Conservation (phyloP, 2,113 vertebrate genomes). For the Piprites chloris region DNA sequence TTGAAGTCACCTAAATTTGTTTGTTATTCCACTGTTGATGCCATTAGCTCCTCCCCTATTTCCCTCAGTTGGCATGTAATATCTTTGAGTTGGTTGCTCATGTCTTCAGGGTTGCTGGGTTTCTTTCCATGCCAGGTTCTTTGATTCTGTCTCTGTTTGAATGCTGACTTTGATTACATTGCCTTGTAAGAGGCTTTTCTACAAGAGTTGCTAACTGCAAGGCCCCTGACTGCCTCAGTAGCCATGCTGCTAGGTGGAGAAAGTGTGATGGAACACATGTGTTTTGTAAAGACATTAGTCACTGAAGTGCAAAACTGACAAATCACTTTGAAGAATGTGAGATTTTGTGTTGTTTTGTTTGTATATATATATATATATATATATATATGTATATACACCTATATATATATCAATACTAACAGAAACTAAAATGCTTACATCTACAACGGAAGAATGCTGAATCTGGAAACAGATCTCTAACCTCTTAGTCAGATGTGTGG, state of each 20-base stretch:
- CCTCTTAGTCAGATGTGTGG: neutral
- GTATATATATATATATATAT: neutral
- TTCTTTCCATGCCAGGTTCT: neutral
- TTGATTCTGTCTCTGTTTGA: slow-evolving; percentile 26
- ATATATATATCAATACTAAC: neutral
- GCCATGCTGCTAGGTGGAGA: neutral
- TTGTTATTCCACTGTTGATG: neutral
- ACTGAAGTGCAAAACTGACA: neutral
- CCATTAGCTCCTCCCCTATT: neutral
- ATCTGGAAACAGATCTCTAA: neutral
- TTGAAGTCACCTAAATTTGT: neutral
- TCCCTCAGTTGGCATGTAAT: neutral
- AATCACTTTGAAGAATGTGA: neutral
- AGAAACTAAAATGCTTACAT: neutral
- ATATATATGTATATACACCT: neutral
- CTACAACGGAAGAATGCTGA: neutral
- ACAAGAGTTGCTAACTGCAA: neutral
- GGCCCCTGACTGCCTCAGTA: neutral
- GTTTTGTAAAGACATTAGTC: neutral
- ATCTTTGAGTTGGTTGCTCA: neutral
- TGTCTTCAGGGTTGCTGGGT: slow-evolving; percentile 14
- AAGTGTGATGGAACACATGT: neutral
- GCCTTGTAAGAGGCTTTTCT: neutral
- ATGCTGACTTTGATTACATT: neutral
- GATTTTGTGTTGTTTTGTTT: neutral